Base-by-base conservation (phyloP, 2,888 invertebrate genomes). In the Miltochrista miniata region DNA sequence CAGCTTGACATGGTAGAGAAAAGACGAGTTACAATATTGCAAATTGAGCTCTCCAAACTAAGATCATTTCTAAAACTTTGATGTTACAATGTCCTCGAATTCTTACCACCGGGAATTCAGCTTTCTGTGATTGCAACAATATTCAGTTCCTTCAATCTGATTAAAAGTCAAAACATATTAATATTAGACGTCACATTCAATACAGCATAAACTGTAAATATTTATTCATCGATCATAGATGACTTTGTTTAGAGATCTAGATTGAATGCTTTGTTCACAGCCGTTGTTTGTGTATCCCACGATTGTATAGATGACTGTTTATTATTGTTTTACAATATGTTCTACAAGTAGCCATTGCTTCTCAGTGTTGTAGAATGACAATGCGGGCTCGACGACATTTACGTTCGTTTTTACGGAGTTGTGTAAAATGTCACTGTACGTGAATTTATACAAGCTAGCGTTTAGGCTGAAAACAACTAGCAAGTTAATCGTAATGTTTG, bases 401-500 rank as follows among this genome's bases (percentile, higher is more conserved):
- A 31, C 46, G 49, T 24, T 44, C 38, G 7, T 48, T 59, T 34
- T 45, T 58, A 38, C 39, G 58, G 47, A 52, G 50, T 45, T 62
- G 60, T 56, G 48, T 61, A 48, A 57, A 53, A 79, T 76, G 78
- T 67, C 71, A 48, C 58, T 75, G 62, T 77, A 78, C 68, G 61
- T 70, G 49, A 54, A 56, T 41, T 58, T 74, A 37, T 66, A 61
- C 51, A 72, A 72, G 63, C 54, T 74, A 45, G 67, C 63, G 13
- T 59, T 52, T 51, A 72, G 61, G 54, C 41, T 72, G 49, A 72
- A 64, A 59, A 49, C 58, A 18, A 40, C 51, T 44, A 50, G 44
- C 15, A 50, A 49, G 3, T 48, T 64, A 12, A 50, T 61, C 34
- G 41, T 60, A 14, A 43, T 59, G 45, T 24, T 59, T n/a, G 33